Evolutionary conservation across 2,888 invertebrate genomes (phyloP).

Genomic region (Elysia crispata): DNA sequence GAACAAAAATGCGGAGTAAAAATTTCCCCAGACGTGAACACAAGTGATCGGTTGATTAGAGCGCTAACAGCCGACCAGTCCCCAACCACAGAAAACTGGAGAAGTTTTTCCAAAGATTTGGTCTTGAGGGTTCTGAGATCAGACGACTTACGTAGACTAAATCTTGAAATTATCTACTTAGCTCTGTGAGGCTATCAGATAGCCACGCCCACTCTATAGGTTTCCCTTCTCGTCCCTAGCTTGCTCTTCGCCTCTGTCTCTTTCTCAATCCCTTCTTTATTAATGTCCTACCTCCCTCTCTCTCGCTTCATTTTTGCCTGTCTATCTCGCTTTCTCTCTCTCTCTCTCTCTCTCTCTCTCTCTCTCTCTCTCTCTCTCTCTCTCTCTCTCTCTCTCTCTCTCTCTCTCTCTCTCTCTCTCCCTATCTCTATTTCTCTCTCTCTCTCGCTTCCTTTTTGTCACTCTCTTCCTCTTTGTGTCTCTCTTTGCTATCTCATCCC

Average conservation of each 20-base stretch:
- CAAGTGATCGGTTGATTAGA: too few species aligned
- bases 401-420: neutral
- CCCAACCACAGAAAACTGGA: too few species aligned
- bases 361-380: constrained; percentile 22
- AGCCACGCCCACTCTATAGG: neutral
- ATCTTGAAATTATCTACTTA: neutral
- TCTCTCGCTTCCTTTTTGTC: neutral
- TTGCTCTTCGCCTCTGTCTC: neutral
- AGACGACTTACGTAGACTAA: neutral
- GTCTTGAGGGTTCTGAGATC: too few species aligned
- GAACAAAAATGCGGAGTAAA: too few species aligned
- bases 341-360: neutral
- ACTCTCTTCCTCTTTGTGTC: constrained; percentile 13
- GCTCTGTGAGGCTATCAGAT: neutral
- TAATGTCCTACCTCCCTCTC: neutral
- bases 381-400: constrained; percentile 32
- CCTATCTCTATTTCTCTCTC: neutral
- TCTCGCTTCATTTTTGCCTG: too few species aligned
- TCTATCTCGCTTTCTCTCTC: neutral
- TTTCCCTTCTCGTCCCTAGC: neutral
- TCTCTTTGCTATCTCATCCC: neutral
- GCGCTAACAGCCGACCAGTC: too few species aligned
- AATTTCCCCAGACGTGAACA: too few species aligned
- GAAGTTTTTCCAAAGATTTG: too few species aligned
- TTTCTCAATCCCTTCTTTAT: too few species aligned